Evolutionary conservation across 2,113 vertebrate genomes (phyloP), one percentile per base, ranked within the genome.

Genomic region (Meriones unguiculatus): DNA sequence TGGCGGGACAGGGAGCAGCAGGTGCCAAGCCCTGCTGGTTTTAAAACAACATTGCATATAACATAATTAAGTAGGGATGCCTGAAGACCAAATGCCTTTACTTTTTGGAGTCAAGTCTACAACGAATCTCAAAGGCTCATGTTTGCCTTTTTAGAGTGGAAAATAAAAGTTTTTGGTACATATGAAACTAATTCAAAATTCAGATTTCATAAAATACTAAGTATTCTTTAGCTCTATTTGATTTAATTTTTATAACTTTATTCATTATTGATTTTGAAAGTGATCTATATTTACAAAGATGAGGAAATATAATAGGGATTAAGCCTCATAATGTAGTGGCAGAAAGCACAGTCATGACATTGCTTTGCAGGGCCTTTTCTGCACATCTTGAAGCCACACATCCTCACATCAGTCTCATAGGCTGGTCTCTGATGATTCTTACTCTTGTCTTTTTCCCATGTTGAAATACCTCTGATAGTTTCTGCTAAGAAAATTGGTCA

Each of bases 31-130:
- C 90, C 69, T 80, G 76, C 85, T 98, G 96, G 94, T 97, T 82
- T 97, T 95, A 97, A 98, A 98, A 62, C 96, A 91, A 84, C 96
- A 95, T 86, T 97, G 96, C 93, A 65, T 96, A 89, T 92, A 96
- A 96, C 38, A 3, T 50, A 97, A 90, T 91, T 93, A 97, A 98
- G 95, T 94, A 9, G 59, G 96, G 87, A 87, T 97, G 95, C 95
- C 96, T 94, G 89, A 96, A 73, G 92, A 92, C 52, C 73, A 87
- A 62, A 65, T 89, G 72, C 50, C 82, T 98, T 78, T 65, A 86
- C 91, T 70, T 72, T 32, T 46, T 80, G 87, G 35, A 92, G 65
- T 82, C 80, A 97, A 52, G 6, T 57, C 90, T 77, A 38, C 7
- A 57, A 32, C 14, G 46, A 96, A 73, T 11, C 6, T 57, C 90